phyloP scores from a whole-genome alignment of 1,140 invertebrate species.

The Lordiphosa stackelbergi region DNA sequence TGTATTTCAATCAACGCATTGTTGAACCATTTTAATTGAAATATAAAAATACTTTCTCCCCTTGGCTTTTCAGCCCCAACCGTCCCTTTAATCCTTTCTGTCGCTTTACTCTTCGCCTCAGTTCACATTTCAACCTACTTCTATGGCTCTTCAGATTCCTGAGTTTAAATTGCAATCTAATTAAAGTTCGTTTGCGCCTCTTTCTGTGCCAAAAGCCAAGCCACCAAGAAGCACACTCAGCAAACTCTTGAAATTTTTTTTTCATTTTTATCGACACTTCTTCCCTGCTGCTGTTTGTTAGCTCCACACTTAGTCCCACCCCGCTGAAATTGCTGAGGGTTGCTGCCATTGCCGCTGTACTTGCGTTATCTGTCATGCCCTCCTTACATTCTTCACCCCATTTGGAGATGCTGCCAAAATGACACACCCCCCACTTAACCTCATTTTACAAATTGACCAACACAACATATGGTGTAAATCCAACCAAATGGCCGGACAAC shows the following conservation, averaged over 20 bases:
- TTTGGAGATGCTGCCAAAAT: slow-evolving; percentile 15
- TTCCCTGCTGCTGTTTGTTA: neutral
- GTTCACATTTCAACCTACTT: slow-evolving; percentile 30
- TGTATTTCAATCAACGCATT: too few species aligned
- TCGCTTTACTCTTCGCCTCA: slow-evolving; percentile 1
- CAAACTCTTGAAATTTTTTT: slow-evolving; percentile 18
- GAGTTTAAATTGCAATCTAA: slow-evolving; percentile 62
- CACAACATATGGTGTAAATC: slow-evolving; percentile 69
- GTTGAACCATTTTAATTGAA: too few species aligned
- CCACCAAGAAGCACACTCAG: slow-evolving; percentile 17
- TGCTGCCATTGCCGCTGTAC: neutral
- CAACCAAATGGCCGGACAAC: slow-evolving; percentile 58
- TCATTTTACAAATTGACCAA: slow-evolving; percentile 71
- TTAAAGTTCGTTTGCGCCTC: slow-evolving; percentile 52
- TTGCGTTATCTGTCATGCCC: slow-evolving; percentile 19
- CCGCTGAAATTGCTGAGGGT: slow-evolving; percentile 13
- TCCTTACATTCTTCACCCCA: slow-evolving; percentile 27
- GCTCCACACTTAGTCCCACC: slow-evolving; percentile 11
- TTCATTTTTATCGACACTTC: slow-evolving; percentile 11
- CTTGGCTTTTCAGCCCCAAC: neutral
- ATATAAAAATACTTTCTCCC: too few species aligned
- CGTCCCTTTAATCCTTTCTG: slow-evolving; percentile 8
- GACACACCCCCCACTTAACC: slow-evolving; percentile 42
- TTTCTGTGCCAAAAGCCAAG: slow-evolving; percentile 7
- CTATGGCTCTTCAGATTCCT: slow-evolving; percentile 22